Conservation (phyloP, 2,888 invertebrate genomes). For the Xanthia icteritia region DNA sequence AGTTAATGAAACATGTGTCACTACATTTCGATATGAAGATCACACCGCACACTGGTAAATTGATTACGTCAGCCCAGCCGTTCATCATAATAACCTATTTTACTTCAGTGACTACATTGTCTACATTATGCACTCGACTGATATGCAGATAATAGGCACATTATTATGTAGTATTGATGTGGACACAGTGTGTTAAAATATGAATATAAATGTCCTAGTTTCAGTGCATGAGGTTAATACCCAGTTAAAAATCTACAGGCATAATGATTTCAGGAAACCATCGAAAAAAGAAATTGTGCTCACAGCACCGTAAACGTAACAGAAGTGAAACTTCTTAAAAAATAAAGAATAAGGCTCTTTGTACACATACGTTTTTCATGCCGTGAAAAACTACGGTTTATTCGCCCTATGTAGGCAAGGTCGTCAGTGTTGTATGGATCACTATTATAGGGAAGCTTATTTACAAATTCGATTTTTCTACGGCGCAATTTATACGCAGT, state of each 20-base stretch:
- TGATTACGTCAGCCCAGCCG: conserved; percentile 21
- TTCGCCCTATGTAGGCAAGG: too few relatives aligned
- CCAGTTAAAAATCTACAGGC: neutral
- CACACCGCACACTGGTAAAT: neutral
- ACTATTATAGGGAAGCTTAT: too few relatives aligned
- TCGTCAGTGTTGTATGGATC: too few relatives aligned
- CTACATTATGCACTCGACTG: conserved; percentile 41
- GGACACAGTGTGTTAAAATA: neutral
- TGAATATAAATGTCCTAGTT: neutral
- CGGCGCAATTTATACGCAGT: too few relatives aligned
- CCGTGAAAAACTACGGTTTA: too few relatives aligned
- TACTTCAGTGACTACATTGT: conserved; percentile 41
- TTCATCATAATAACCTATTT: conserved; percentile 54
- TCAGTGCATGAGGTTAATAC: neutral
- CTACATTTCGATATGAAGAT: neutral
- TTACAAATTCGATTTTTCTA: too few relatives aligned
- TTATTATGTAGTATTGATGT: conserved; percentile 1
- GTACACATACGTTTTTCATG: too few relatives aligned
- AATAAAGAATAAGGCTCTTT: neutral
- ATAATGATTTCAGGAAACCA: neutral
- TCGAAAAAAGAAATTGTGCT: neutral
- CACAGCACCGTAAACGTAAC: neutral
- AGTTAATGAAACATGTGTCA: neutral
- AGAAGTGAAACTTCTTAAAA: neutral
- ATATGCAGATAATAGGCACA: conserved; percentile 22